phyloP scores from a whole-genome alignment of 2,888 invertebrate genomes.

The Epistrophe grossulariae region DNA sequence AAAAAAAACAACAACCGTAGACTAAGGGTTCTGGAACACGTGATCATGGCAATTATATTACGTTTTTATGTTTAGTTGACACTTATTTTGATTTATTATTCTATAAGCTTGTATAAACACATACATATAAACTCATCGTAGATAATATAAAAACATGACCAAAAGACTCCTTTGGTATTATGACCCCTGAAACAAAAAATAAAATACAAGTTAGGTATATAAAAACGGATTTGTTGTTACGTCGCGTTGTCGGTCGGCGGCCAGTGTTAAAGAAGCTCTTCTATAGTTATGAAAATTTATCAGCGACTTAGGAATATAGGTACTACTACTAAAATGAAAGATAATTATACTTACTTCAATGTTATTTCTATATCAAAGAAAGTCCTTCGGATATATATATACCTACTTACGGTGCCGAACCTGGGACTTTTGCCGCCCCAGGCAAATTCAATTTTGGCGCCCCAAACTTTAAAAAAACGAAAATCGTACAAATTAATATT shows the following conservation, averaged over 20 bases:
- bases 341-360: conserved; percentile 12
- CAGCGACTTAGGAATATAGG: background rate
- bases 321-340: background rate
- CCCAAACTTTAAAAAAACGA: too few species aligned
- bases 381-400: background rate
- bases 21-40: conserved; percentile 31
- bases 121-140: background rate
- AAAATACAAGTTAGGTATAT: background rate
- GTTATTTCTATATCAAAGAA: background rate
- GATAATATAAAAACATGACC: background rate
- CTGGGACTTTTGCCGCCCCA: too few species aligned
- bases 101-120: background rate
- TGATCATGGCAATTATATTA: conserved; percentile 33
- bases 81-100: conserved; percentile 22
- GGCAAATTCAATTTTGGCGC: too few species aligned
- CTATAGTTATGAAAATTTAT: conserved; percentile 13
- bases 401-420: too few species aligned
- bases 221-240: background rate
- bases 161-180: background rate
- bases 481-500: too few species aligned
- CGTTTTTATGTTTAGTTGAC: conserved; percentile 27
- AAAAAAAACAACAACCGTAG: conserved; percentile 12
- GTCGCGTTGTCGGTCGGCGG: too few species aligned
- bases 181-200: background rate
- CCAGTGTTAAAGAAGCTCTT: background rate